These are phyloP conservation scores for Drosophila quinaria DNA, from an alignment of 2,888 invertebrate species.

Conservation along the genomic window DNA sequence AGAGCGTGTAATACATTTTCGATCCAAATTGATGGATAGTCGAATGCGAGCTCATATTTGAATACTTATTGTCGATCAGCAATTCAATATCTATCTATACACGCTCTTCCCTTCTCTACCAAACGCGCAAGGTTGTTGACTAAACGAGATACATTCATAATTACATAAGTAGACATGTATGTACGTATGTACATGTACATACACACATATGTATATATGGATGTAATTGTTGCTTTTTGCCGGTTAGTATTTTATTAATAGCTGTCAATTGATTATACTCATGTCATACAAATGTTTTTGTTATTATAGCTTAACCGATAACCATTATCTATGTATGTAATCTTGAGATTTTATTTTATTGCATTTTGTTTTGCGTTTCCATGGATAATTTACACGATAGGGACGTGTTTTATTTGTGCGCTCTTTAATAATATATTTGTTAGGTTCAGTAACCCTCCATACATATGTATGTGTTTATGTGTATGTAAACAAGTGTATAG, in stretches of 20 bases:
- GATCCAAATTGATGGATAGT: slow-evolving; percentile 6
- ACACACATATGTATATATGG: background rate
- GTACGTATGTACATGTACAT: background rate
- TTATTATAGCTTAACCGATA: slow-evolving; percentile 51
- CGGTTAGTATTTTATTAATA: slow-evolving; percentile 31
- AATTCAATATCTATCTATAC: slow-evolving; percentile 1
- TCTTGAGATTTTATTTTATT: slow-evolving; percentile 38
- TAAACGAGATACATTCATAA: slow-evolving; percentile 18
- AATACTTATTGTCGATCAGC: slow-evolving; percentile 8
- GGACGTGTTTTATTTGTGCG: slow-evolving; percentile 5
- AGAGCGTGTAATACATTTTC: background rate
- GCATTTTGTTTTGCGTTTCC: slow-evolving; percentile 22
- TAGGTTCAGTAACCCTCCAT: slow-evolving; percentile 34
- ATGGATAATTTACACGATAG: slow-evolving; percentile 31
- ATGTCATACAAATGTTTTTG: slow-evolving; percentile 62
- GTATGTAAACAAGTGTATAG: slow-evolving; percentile 1
- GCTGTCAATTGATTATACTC: slow-evolving; percentile 32
- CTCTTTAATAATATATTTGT: slow-evolving; percentile 5
- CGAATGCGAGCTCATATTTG: slow-evolving; percentile 9
- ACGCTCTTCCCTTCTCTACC: background rate
- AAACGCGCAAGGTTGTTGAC: slow-evolving; percentile 13
- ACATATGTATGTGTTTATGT: background rate
- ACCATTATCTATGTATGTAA: slow-evolving; percentile 40
- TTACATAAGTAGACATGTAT: slow-evolving; percentile 6
- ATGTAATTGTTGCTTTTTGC: slow-evolving; percentile 15